Evolutionary conservation across 2,113 vertebrate species (phyloP).

Genomic region (Prionailurus viverrinus): DNA sequence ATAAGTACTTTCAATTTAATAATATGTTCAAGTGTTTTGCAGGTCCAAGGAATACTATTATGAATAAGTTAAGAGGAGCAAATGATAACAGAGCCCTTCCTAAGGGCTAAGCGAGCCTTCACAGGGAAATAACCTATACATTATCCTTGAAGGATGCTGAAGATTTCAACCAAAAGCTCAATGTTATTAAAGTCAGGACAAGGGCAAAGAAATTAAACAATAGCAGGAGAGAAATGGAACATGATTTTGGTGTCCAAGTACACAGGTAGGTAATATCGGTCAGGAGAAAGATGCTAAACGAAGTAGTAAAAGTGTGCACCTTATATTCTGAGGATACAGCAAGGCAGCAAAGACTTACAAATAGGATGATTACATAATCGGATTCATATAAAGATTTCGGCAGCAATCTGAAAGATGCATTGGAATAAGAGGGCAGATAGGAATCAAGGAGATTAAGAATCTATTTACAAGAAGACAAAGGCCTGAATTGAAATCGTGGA

Average conservation of each 20-base stretch:
- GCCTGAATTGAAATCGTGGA: neutral
- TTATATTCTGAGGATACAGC: neutral
- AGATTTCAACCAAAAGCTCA: neutral
- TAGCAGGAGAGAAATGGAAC: neutral
- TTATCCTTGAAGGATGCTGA: neutral
- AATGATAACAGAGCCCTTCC: neutral
- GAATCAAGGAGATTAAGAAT: neutral
- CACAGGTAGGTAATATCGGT: neutral
- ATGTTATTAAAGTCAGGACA: neutral
- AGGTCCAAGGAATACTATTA: neutral
- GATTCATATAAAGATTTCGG: neutral
- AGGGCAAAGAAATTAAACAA: neutral
- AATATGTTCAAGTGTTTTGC: neutral
- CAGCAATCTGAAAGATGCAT: neutral
- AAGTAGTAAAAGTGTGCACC: neutral
- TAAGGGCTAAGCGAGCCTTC: neutral
- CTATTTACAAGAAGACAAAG: constrained; percentile 28
- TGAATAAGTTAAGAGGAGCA: neutral
- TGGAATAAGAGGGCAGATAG: neutral
- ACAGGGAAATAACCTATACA: neutral
- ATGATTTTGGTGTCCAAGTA: neutral
- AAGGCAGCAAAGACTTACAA: neutral
- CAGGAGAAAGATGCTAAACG: neutral
- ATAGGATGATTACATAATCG: neutral
- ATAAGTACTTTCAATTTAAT: neutral